Evolutionary conservation across 2,113 vertebrate genomes (phyloP).

Genomic region (Telmatochromis bifrenatus): DNA sequence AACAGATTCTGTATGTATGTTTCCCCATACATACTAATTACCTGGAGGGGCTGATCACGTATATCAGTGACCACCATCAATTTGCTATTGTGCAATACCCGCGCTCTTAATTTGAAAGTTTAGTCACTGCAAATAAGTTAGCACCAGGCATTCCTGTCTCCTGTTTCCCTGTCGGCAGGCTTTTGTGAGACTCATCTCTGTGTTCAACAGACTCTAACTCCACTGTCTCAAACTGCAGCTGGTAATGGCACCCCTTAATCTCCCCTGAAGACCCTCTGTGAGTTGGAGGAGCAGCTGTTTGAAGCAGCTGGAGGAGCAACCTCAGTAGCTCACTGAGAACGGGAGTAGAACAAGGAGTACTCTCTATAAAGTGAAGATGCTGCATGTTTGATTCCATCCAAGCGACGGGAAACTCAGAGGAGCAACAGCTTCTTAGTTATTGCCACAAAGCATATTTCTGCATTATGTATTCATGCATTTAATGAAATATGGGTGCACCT

Average conservation of each 20-base stretch:
- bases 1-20: neutral
- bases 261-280: neutral
- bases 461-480: neutral
- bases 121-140: neutral
- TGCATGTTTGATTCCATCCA: neutral
- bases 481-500: neutral
- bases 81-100: rapidly evolving
- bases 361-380: neutral
- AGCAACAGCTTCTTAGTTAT: neutral
- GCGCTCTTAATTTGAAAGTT: neutral
- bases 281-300: neutral
- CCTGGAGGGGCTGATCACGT: neutral
- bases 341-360: neutral
- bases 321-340: neutral
- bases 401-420: neutral
- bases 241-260: neutral
- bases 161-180: neutral
- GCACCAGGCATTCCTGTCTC: neutral
- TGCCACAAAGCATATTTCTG: neutral
- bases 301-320: neutral
- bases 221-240: neutral
- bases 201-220: neutral
- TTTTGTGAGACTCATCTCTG: neutral
- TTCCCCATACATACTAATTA: neutral
- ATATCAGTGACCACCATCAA: neutral